phyloP scores from a whole-genome alignment of 2,113 vertebrate genomes.

The Marmota flaviventris region DNA sequence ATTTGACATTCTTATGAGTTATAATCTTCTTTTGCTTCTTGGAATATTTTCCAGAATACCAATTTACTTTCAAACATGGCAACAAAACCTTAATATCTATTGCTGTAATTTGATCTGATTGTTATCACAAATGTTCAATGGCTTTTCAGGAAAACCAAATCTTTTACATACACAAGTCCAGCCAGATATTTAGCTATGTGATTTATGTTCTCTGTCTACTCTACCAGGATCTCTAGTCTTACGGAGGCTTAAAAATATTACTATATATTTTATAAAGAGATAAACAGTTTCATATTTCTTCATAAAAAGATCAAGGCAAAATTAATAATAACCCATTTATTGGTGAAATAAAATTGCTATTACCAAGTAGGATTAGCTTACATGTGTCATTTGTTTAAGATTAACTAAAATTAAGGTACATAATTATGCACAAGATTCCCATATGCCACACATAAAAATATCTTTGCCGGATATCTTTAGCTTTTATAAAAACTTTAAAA shows the following conservation, averaged over 20 bases:
- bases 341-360: not conserved
- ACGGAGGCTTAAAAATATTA: not conserved
- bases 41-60: not conserved
- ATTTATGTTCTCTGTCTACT: not conserved
- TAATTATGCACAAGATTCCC: not conserved
- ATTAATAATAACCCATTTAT: not conserved
- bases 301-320: not conserved
- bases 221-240: not conserved
- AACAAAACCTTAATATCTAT: not conserved
- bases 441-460: not conserved
- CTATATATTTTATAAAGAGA: not conserved
- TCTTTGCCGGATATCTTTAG: not conserved
- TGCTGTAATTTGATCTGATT: not conserved
- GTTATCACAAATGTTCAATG: not conserved
- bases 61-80: not conserved
- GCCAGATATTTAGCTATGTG: not conserved
- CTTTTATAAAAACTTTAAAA: conserved; percentile 32
- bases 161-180: not conserved
- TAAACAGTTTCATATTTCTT: not conserved
- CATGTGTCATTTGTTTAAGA: not conserved
- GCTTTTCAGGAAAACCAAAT: not conserved
- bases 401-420: not conserved
- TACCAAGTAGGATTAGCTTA: not conserved
- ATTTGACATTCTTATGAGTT: not conserved
- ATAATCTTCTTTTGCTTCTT: not conserved